Percentiles rank a stretch among this genome's conserved stretches.
Conservation (phyloP, 2,797 vertebrate genomes). For the Ibycter americanus region DNA sequence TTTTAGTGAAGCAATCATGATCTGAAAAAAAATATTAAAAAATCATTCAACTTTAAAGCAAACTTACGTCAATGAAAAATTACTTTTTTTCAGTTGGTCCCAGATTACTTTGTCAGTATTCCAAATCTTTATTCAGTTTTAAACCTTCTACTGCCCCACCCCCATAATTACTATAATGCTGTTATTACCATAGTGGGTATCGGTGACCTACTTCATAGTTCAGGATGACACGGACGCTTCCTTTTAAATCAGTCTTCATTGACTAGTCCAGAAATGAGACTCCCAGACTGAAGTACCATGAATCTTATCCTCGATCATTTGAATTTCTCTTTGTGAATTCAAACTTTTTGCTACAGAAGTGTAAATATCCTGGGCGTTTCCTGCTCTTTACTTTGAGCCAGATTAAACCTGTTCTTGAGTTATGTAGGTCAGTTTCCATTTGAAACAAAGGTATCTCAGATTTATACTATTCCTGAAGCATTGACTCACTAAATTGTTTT, state of each 20-base stretch:
- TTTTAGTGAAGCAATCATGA: background rate
- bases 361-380: background rate
- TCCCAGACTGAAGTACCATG: background rate
- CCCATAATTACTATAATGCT: background rate
- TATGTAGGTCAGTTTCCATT: background rate
- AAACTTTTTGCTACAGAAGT: background rate
- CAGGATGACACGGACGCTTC: background rate
- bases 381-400: background rate
- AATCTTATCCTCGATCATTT: background rate
- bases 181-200: background rate
- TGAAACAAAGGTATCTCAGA: background rate
- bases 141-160: background rate
- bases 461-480: background rate
- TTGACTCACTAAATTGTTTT: background rate
- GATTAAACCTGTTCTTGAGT: background rate
- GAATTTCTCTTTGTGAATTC: background rate
- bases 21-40: no score
- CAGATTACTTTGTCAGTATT: background rate
- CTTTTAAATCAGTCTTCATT: background rate
- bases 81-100: background rate
- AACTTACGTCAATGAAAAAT: background rate
- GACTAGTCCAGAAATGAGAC: background rate
- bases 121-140: background rate
- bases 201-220: background rate
- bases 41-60: background rate